These are phyloP conservation scores for Habroteleia sp. DNA, from an alignment of 2,888 invertebrate genomes.

Conservation along the genomic window DNA sequence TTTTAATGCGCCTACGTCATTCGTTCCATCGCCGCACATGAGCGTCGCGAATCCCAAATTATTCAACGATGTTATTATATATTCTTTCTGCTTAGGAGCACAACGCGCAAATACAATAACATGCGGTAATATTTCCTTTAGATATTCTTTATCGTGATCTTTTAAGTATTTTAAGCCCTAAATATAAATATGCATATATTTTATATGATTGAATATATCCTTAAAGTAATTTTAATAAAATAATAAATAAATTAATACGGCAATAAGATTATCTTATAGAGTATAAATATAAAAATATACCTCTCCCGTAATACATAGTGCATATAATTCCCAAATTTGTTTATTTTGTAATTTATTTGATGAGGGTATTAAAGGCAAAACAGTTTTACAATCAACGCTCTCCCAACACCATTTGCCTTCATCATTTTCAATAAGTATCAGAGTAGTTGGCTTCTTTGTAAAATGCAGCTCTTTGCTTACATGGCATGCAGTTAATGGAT, in stretches of 20 bases:
- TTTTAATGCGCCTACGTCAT: conserved; percentile 99
- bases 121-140: conserved; percentile 89
- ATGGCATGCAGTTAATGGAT: conserved; percentile 99
- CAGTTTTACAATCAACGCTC: conserved; percentile 86
- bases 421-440: conserved; percentile 84
- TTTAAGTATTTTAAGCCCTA: conserved; percentile 87
- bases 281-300: conserved; percentile 73
- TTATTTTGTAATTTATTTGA: conserved; percentile 80
- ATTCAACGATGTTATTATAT: conserved; percentile 94
- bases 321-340: conserved; percentile 87
- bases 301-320: conserved; percentile 98
- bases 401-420: conserved; percentile 88
- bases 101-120: conserved; percentile 97
- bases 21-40: conserved; percentile 99
- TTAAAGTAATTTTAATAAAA: too few relatives aligned
- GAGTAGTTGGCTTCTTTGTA: conserved; percentile 86
- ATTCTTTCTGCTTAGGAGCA: conserved; percentile 99
- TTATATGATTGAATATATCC: too few relatives aligned
- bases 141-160: conserved; percentile 84
- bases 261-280: too few relatives aligned
- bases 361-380: conserved; percentile 82
- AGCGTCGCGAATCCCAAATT: conserved; percentile 93
- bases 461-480: conserved; percentile 97
- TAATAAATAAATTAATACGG: too few relatives aligned
- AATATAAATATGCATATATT: conserved; percentile 1